Evolutionary conservation across 2,113 vertebrate genomes (phyloP).

Genomic region (Leiothrix lutea): DNA sequence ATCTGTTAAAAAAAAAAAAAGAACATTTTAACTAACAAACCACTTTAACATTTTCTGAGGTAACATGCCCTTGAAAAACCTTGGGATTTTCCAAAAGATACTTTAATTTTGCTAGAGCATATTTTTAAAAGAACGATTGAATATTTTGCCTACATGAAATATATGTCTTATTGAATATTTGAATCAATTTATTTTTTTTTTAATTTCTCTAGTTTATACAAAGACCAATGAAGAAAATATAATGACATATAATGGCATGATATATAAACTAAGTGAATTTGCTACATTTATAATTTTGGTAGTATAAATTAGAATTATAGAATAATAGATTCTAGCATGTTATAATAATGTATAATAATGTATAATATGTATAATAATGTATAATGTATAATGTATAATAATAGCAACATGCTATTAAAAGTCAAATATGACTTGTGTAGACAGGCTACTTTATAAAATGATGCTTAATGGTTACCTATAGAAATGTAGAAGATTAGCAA

Average conservation of each 20-base stretch:
- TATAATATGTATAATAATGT: no score
- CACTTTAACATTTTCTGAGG: background rate
- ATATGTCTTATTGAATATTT: background rate
- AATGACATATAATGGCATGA: background rate
- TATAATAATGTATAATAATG: no score
- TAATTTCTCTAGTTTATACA: background rate
- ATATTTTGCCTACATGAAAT: background rate
- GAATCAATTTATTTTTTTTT: background rate
- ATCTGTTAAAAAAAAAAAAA: background rate
- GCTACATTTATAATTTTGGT: background rate
- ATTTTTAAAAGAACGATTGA: background rate
- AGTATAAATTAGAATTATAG: background rate
- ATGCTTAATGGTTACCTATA: background rate
- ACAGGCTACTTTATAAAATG: background rate
- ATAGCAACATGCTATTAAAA: background rate
- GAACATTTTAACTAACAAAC: background rate
- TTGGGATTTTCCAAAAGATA: background rate
- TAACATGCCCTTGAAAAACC: background rate
- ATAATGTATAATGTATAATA: no score
- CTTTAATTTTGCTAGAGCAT: background rate
- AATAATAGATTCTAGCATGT: no score
- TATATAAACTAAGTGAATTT: background rate
- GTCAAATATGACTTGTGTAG: background rate
- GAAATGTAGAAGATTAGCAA: background rate
- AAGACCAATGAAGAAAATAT: background rate